These are phyloP conservation scores for Drosophila sulfurigaster DNA, from an alignment of 1,140 invertebrate species.

Conservation along the genomic window DNA sequence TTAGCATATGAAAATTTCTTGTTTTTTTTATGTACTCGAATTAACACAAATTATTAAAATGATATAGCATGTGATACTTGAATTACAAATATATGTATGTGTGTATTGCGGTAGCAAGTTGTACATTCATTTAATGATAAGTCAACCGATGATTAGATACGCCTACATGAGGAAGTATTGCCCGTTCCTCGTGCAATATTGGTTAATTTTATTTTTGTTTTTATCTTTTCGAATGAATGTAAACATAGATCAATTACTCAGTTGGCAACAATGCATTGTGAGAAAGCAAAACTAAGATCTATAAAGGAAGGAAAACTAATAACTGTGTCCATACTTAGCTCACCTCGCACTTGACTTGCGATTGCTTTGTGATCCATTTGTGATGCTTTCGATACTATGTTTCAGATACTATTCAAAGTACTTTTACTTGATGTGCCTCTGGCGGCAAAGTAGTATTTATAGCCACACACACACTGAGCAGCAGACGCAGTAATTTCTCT, in stretches of 20 bases:
- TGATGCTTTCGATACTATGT: conserved; percentile 28
- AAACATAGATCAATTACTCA: conserved; percentile 22
- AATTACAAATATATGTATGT: not conserved
- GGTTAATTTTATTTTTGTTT: not conserved
- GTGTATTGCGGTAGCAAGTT: not conserved
- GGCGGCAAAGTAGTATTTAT: conserved; percentile 28
- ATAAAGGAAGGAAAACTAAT: conserved; percentile 6
- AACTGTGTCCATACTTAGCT: conserved; percentile 73
- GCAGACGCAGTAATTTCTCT: conserved; percentile 1
- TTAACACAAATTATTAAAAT: conserved; percentile 10
- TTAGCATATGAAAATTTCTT: not conserved
- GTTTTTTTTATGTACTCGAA: not conserved
- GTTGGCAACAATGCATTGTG: conserved; percentile 7
- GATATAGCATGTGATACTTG: conserved; percentile 11
- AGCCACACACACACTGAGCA: conserved; percentile 5
- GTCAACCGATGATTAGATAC: conserved; percentile 20
- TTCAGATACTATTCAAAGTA: conserved; percentile 30
- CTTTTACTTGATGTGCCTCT: conserved; percentile 13
- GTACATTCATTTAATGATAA: conserved; percentile 14
- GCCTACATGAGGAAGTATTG: not conserved
- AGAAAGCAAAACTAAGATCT: conserved; percentile 9
- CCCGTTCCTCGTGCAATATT: not conserved
- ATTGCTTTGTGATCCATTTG: conserved; percentile 83
- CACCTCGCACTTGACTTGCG: conserved; percentile 84
- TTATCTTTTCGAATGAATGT: conserved; percentile 10